Percentiles rank a stretch among this genome's conserved stretches.
Evolutionary conservation across 2,113 vertebrate species (phyloP).

Genomic region (Oreochromis tanganicae): DNA sequence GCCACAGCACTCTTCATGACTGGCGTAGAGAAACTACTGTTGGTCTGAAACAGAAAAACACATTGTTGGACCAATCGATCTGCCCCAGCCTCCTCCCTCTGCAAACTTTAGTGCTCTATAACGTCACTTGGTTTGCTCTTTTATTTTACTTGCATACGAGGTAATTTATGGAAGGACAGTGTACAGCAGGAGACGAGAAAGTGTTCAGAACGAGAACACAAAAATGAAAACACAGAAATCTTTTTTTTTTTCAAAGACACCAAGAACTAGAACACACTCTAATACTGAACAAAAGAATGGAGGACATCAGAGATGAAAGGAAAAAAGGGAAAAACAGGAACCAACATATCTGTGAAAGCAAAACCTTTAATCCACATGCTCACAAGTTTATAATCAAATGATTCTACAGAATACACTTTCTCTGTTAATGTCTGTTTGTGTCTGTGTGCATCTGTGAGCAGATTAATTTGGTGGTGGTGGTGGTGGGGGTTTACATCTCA

Average conservation of each 20-base stretch:
- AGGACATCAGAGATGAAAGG: background rate
- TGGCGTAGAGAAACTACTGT: background rate
- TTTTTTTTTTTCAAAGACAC: background rate
- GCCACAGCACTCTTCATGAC: background rate
- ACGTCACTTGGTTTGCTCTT: background rate
- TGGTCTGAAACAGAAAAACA: background rate
- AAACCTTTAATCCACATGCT: conserved; percentile 53
- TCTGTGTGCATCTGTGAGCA: background rate
- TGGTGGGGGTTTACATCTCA: conserved; percentile 21
- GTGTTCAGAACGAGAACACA: background rate
- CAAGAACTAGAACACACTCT: background rate
- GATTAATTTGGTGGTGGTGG: conserved; percentile 32
- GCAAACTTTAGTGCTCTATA: background rate
- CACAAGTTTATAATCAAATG: conserved; percentile 53
- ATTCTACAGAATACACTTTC: conserved; percentile 32
- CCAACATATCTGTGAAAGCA: conserved; percentile 27
- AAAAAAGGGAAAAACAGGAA: background rate
- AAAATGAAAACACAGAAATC: background rate
- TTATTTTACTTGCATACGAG: background rate
- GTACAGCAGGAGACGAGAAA: background rate
- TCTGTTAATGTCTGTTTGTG: background rate
- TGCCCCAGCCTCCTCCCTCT: background rate
- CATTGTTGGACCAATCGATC: background rate
- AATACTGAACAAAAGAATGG: background rate
- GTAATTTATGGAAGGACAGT: background rate